Conservation (phyloP, 1,140 invertebrate genomes). For the Lordiphosa mommai region DNA sequence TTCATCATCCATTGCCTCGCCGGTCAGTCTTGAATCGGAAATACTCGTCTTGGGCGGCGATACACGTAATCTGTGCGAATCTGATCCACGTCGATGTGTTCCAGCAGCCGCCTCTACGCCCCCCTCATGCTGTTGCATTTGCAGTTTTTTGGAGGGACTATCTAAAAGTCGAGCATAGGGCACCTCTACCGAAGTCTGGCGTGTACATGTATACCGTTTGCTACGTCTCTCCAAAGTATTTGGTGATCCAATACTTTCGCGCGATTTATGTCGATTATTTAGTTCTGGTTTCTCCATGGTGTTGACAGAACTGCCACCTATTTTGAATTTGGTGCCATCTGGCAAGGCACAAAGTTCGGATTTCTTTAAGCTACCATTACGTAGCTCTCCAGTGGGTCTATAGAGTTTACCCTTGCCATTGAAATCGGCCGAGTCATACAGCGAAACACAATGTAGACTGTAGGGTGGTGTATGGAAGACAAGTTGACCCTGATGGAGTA, state of each 20-base stretch:
- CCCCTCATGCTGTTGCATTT: slow-evolving; percentile 58
- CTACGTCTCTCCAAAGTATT: slow-evolving; percentile 69
- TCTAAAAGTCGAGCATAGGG: slow-evolving; percentile 90
- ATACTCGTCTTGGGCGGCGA: slow-evolving; percentile 84
- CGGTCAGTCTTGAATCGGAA: slow-evolving; percentile 90
- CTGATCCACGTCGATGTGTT: slow-evolving; percentile 82
- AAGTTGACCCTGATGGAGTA: slow-evolving; percentile 92
- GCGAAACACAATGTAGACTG: slow-evolving; percentile 87
- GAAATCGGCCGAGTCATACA: slow-evolving; percentile 84
- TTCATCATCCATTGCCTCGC: slow-evolving; percentile 80
- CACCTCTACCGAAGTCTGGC: slow-evolving; percentile 83
- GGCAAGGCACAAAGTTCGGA: slow-evolving; percentile 52
- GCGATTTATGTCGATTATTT: slow-evolving; percentile 52
- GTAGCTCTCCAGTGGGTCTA: slow-evolving; percentile 50
- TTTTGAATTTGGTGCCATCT: slow-evolving; percentile 65
- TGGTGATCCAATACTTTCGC: slow-evolving; percentile 74
- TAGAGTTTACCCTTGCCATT: slow-evolving; percentile 73
- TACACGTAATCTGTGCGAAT: slow-evolving; percentile 83
- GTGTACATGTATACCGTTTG: slow-evolving; percentile 68
- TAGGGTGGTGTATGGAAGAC: slow-evolving; percentile 95
- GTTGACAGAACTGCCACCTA: slow-evolving; percentile 37
- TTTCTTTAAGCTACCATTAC: slow-evolving; percentile 73
- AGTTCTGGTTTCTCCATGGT: slow-evolving; percentile 63
- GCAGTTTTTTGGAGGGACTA: slow-evolving; percentile 80
- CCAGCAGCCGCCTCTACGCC: slow-evolving; percentile 75